Conservation (phyloP, 37 sponge, comb jelly and placozoan species). For the Eunapius fragilis region DNA sequence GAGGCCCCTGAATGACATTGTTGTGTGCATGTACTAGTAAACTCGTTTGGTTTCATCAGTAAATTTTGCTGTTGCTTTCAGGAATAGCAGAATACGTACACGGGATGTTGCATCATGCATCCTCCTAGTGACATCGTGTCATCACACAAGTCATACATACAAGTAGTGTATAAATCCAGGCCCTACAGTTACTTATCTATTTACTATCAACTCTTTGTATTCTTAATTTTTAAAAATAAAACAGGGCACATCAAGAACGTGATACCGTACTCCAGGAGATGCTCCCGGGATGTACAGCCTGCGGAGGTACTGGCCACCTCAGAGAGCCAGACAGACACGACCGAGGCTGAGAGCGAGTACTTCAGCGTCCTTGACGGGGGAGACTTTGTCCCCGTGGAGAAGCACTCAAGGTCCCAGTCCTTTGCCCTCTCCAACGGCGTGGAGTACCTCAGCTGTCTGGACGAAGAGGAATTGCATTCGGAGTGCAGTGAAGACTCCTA, state of each 20-base stretch:
- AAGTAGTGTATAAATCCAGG: too few species aligned
- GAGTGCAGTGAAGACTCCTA: background rate
- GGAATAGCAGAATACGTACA: too few species aligned
- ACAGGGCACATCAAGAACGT: background rate
- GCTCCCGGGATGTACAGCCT: background rate
- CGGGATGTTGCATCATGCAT: too few species aligned
- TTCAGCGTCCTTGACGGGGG: background rate
- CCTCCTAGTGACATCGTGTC: too few species aligned
- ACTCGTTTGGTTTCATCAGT: too few species aligned
- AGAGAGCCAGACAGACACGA: background rate
- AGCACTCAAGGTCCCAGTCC: constrained; percentile 17
- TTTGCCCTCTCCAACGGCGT: background rate
- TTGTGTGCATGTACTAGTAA: too few species aligned
- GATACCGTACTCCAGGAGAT: background rate
- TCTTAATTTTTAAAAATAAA: too few species aligned
- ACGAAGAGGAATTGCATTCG: background rate
- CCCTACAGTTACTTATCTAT: too few species aligned
- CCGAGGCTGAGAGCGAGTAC: constrained; percentile 11
- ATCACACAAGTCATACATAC: too few species aligned
- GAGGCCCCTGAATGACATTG: too few species aligned
- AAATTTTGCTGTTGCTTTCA: too few species aligned
- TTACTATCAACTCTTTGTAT: too few species aligned
- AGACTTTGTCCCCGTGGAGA: background rate
- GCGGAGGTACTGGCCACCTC: background rate
- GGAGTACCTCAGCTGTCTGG: constrained; percentile 4